Evolutionary conservation across 2,888 invertebrate genomes (phyloP).

Genomic region (Hydrotaea diabolus): DNA sequence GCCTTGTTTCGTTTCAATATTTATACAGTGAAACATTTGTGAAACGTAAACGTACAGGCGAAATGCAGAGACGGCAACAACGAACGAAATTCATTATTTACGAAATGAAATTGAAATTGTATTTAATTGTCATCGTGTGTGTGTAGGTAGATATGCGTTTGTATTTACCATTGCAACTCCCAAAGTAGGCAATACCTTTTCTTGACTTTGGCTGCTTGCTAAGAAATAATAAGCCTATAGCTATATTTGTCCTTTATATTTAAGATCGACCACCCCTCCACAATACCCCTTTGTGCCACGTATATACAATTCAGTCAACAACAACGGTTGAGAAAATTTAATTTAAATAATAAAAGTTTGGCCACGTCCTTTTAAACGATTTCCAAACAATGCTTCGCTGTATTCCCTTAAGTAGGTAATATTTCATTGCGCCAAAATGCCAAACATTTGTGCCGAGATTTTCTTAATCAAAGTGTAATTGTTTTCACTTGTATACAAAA

Average conservation of each 20-base stretch:
- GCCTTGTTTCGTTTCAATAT: neutral
- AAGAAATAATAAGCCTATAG: neutral
- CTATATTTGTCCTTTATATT: neutral
- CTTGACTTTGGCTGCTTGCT: no score
- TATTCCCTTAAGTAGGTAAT: neutral
- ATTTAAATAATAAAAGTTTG: no score
- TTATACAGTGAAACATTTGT: neutral
- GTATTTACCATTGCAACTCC: neutral
- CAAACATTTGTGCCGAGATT: no score
- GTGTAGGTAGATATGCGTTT: neutral
- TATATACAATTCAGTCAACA: neutral
- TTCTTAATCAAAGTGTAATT: no score
- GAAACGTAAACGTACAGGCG: neutral
- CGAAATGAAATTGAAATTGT: constrained; percentile 4
- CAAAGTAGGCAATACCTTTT: constrained; percentile 19
- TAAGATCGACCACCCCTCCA: neutral
- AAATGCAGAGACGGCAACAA: neutral
- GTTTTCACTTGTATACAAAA: no score
- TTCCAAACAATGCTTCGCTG: neutral
- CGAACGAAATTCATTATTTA: neutral
- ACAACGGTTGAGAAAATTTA: neutral
- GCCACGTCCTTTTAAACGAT: no score
- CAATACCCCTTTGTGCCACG: no score
- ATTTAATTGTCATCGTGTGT: neutral
- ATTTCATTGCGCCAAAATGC: no score